Evolutionary conservation across 2,113 vertebrate genomes (phyloP).

Genomic region (Cyanistes caeruleus): DNA sequence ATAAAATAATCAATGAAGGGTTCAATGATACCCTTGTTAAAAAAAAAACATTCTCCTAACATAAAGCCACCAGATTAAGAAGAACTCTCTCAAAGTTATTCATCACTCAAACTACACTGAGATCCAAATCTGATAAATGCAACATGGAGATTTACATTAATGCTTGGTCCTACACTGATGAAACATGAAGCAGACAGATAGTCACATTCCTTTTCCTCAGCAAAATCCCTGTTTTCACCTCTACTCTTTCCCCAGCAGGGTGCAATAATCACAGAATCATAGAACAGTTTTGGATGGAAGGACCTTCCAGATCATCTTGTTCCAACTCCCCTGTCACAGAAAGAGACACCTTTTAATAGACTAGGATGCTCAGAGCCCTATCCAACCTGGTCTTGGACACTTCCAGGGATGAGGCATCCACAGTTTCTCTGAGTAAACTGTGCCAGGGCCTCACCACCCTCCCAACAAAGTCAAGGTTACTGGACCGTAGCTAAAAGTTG

Average conservation of each 20-base stretch:
- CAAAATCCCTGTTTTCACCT: not conserved
- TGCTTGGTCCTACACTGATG: not conserved
- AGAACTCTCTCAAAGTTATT: not conserved
- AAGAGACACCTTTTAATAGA: rapidly evolving
- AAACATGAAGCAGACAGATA: not conserved
- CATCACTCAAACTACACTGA: not conserved
- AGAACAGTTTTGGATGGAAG: not conserved
- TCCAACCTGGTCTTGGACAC: not conserved
- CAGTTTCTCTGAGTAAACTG: not conserved
- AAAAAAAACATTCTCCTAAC: not conserved
- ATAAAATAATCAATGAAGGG: not conserved
- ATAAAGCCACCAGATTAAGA: not conserved
- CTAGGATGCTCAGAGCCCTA: not conserved
- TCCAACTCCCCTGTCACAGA: not conserved
- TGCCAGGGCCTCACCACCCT: not conserved
- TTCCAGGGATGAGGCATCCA: not conserved
- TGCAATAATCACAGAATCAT: not conserved
- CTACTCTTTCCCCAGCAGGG: not conserved
- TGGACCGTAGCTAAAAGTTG: not conserved
- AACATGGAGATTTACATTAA: not conserved
- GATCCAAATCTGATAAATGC: not conserved
- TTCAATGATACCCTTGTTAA: not conserved
- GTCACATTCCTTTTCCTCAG: not conserved
- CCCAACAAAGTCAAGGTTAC: not conserved
- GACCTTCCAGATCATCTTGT: not conserved